These are phyloP conservation scores for Coptodon rendalli DNA, from an alignment of 2,113 vertebrate species.

Conservation along the genomic window DNA sequence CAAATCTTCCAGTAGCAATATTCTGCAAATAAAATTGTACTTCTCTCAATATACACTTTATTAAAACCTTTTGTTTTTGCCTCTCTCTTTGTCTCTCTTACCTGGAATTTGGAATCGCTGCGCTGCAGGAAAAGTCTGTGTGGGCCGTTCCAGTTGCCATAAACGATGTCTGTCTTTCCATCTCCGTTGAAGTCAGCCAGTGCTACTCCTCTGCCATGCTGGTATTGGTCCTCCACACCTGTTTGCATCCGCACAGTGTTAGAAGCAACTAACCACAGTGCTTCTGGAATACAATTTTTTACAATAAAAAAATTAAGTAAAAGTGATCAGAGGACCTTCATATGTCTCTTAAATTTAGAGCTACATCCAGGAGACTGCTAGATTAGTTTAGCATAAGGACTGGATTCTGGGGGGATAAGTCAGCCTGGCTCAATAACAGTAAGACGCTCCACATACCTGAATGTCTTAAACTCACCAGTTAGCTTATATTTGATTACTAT, in stretches of 20 bases:
- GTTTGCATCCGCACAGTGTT: neutral
- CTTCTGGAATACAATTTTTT: fast-evolving
- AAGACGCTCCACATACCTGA: neutral
- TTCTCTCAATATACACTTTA: neutral
- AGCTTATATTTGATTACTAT: neutral
- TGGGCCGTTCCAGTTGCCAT: constrained; percentile 92
- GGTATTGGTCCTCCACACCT: constrained; percentile 83
- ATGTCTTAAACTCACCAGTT: neutral
- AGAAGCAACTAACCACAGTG: neutral
- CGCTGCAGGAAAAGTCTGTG: constrained; percentile 89
- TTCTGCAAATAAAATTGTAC: constrained; percentile 67
- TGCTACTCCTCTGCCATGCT: constrained; percentile 86
- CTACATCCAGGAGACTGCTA: neutral
- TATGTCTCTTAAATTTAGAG: neutral
- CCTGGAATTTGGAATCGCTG: constrained; percentile 77
- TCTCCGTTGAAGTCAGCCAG: constrained; percentile 90
- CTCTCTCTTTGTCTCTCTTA: constrained; percentile 46
- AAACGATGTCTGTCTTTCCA: constrained; percentile 86
- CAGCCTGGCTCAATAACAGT: neutral
- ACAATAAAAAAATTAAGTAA: neutral
- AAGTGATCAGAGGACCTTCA: neutral
- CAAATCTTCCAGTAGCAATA: constrained; percentile 81
- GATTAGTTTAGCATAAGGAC: neutral
- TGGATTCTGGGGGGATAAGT: neutral
- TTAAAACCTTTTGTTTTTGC: neutral